Evolutionary conservation across 2,113 vertebrate genomes (phyloP), one percentile per base, ranked within the genome.

Genomic region (Petroica traversi): DNA sequence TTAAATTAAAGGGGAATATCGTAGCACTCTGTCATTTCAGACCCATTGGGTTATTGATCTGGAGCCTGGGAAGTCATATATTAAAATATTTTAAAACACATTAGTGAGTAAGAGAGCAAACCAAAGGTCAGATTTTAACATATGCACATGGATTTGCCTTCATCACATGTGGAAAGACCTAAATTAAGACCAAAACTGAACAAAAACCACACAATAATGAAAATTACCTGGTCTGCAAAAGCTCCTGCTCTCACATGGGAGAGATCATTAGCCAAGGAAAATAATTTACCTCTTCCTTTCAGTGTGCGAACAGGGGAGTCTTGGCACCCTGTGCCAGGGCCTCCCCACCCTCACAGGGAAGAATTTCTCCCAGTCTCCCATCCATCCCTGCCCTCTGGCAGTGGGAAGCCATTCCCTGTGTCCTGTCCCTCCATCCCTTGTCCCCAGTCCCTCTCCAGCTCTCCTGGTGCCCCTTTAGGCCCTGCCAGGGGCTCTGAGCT

Each of bases 1-100:
- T 97, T 97, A 98, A 97, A 98, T 98, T 96, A 97, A 97, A 96
- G 97, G 97, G 97, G 97, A 97, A 98, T 97, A 97, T 96, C 77
- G 73, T 43, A 80, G 93, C 89, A 95, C 98, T 98, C 96, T 20
- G 96, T 98, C 98, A 98, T 98, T 94, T 97, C 97, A 92, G 91
- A 97, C 76, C 96, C 97, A 98, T 88, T 87, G 97, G 97, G 79
- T 73, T 97, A 98, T 98, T 57, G 98, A 98, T 97, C 95, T 62
- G 41, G 62, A 92, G 85, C 85, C 81, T 90, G 81, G 68, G 90
- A 96, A 97, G 96, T 93, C 63, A 85, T 82, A 68, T 49, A 94
- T 97, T 95, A 94, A 95, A 97, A 94, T 93, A 97, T 97, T 97
- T 96, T 94, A 74, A 74, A 95, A 89, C 62, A 93, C 92, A 86